A percentile compares a stretch with the other conserved stretches of the same genome.
Conservation (phyloP, 2,888 invertebrate species). For the Luffia ferchaultella region DNA sequence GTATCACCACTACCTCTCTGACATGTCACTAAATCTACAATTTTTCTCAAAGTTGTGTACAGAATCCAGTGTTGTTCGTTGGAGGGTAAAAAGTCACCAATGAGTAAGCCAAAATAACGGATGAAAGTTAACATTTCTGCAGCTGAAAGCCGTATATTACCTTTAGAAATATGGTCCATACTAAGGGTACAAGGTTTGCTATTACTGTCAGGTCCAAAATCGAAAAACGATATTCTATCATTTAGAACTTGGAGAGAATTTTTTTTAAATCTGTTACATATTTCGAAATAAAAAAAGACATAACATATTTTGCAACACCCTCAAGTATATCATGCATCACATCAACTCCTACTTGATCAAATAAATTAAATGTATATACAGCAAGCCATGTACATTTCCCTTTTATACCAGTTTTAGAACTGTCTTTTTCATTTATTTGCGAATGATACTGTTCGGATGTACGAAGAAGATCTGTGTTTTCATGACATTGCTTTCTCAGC, state of each 20-base stretch:
- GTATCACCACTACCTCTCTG: conserved; percentile 7
- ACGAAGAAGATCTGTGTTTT: conserved; percentile 5
- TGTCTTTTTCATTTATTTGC: neutral
- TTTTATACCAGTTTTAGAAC: conserved; percentile 11
- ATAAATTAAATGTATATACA: conserved; percentile 8
- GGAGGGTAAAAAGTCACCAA: conserved; percentile 12
- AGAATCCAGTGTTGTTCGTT: conserved; percentile 12
- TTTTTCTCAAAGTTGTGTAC: neutral
- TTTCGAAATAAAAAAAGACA: conserved; percentile 7
- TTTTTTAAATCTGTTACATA: neutral
- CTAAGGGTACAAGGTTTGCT: neutral
- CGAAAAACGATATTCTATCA: neutral
- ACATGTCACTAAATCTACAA: conserved; percentile 5
- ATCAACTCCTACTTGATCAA: conserved; percentile 10
- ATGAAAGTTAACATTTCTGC: conserved; percentile 13
- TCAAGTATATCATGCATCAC: conserved; percentile 7
- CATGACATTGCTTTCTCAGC: conserved; percentile 6
- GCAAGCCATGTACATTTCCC: conserved; percentile 12
- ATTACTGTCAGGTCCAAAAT: conserved; percentile 4
- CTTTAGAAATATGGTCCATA: neutral
- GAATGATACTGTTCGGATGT: neutral
- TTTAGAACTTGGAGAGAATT: conserved; percentile 5
- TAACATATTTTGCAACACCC: conserved; percentile 9
- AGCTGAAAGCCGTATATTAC: conserved; percentile 3
- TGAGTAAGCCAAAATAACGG: conserved; percentile 15